A percentile compares a stretch with the other conserved stretches of the same genome.
Conservation (phyloP, 2,797 vertebrate species). For the Lagorchestes hirsutus region DNA sequence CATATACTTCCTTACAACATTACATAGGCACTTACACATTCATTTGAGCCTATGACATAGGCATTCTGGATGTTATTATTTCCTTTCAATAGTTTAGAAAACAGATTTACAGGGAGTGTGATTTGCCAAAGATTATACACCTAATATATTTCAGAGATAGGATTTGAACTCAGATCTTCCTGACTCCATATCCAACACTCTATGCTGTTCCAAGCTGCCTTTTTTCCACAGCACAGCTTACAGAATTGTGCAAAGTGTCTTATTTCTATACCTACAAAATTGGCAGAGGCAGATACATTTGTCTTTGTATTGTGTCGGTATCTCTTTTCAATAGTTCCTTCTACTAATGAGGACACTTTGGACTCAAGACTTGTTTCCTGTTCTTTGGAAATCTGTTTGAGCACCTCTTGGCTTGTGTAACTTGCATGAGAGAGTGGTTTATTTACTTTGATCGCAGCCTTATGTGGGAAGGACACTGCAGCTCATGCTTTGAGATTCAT, state of each 20-base stretch:
- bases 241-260: constrained; percentile 70
- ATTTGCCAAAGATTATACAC: background rate
- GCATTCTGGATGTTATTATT: background rate
- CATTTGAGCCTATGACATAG: background rate
- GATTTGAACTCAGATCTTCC: background rate
- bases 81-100: background rate
- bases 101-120: background rate
- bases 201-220: constrained; percentile 60
- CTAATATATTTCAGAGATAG: background rate
- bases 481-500: constrained; percentile 49
- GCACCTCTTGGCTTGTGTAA: constrained; percentile 47
- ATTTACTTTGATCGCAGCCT: constrained; percentile 67
- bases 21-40: background rate
- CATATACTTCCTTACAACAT: background rate
- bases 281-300: constrained; percentile 37
- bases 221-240: constrained; percentile 67
- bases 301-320: constrained; percentile 56
- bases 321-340: constrained; percentile 20
- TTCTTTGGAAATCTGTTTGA: constrained; percentile 43
- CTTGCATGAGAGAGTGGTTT: constrained; percentile 49
- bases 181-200: background rate
- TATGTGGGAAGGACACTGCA: constrained; percentile 56
- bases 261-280: constrained; percentile 63
- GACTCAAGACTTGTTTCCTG: constrained; percentile 28
- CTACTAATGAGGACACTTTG: constrained; percentile 56